These are phyloP conservation scores for Prunella strophiata DNA, from an alignment of 2,797 vertebrate species.

Conservation along the genomic window DNA sequence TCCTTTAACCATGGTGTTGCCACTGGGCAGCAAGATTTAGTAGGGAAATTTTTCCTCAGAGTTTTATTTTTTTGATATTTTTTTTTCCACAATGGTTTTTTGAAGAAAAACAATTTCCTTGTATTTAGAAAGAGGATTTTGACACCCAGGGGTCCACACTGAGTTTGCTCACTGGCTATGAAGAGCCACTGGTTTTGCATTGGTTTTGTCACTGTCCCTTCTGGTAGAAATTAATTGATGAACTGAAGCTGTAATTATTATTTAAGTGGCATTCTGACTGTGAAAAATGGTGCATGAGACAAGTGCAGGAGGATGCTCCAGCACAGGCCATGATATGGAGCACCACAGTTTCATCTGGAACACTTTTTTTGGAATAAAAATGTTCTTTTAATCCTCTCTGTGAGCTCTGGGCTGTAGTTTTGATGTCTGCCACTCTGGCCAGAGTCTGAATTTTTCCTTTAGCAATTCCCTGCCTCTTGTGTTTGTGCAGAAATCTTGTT, in stretches of 20 bases:
- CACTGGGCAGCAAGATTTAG: background rate
- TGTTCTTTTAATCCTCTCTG: background rate
- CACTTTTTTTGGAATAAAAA: background rate
- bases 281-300: background rate
- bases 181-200: background rate
- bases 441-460: background rate
- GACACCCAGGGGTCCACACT: too few species aligned
- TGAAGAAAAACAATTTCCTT: background rate
- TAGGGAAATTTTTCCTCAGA: background rate
- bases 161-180: background rate
- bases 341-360: background rate
- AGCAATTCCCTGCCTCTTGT: background rate
- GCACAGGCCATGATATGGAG: too few species aligned
- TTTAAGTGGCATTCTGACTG: background rate
- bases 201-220: background rate
- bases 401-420: background rate
- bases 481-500: background rate
- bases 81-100: background rate
- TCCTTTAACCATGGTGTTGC: rapidly evolving
- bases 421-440: background rate
- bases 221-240: background rate
- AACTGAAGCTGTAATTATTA: background rate
- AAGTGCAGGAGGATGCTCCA: background rate
- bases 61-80: background rate
- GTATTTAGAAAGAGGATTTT: background rate